Percentiles rank a stretch among this genome's conserved stretches.
These are phyloP conservation scores for Diceros bicornis DNA, from an alignment of 2,797 vertebrate genomes.

Conservation along the genomic window DNA sequence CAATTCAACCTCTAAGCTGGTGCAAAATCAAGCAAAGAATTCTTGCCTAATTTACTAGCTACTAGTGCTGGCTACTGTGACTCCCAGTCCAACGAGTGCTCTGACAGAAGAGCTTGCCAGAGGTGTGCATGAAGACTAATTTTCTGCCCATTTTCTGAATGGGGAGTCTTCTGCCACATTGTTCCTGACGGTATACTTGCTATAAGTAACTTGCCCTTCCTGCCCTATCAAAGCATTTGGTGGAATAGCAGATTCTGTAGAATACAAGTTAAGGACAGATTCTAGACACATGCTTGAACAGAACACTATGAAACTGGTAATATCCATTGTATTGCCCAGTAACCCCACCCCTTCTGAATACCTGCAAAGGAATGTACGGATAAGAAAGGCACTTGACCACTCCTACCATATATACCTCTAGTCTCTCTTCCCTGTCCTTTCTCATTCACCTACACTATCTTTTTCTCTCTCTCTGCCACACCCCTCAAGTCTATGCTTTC, in stretches of 20 bases:
- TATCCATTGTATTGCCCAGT: neutral
- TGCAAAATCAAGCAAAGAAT: neutral
- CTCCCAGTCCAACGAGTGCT: neutral
- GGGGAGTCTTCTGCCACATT: neutral
- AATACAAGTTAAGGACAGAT: neutral
- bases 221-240: neutral
- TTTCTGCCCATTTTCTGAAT: neutral
- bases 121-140: neutral
- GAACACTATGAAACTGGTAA: neutral
- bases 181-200: neutral
- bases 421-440: neutral
- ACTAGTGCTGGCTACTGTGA: no score
- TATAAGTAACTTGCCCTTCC: neutral
- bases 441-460: neutral
- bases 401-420: accelerated
- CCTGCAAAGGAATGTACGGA: neutral
- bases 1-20: neutral
- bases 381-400: neutral
- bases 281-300: neutral
- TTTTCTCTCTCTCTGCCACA: neutral
- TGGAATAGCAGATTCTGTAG: neutral
- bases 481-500: neutral
- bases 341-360: neutral
- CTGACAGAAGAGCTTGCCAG: neutral
- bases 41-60: neutral